Evolutionary conservation across 2,888 invertebrate genomes (phyloP).

Genomic region (Ditylenchus weischeri): DNA sequence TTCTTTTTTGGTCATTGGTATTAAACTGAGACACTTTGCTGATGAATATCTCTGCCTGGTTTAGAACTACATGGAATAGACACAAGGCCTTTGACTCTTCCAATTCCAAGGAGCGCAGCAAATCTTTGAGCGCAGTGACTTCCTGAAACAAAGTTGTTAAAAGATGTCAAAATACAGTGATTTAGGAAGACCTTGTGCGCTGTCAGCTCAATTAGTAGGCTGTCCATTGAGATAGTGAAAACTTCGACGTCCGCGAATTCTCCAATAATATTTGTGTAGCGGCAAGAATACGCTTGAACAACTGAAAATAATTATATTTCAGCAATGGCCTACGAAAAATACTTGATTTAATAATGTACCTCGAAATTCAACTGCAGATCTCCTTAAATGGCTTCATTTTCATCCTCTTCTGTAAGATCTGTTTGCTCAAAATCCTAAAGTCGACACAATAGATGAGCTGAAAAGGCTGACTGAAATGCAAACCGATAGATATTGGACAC

Average conservation of each 20-base stretch:
- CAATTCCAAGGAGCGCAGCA: conserved; percentile 47
- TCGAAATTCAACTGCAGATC: conserved; percentile 3
- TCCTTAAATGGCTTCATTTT: conserved; percentile 2
- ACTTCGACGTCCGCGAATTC: too few species aligned
- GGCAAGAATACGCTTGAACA: conserved; percentile 43
- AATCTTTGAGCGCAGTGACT: conserved; percentile 41
- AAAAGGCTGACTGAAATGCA: too few species aligned
- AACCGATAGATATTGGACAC: too few species aligned
- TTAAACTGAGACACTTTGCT: conserved; percentile 9
- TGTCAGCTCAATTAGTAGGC: conserved; percentile 51
- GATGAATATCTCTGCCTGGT: conserved; percentile 34
- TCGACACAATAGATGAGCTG: too few species aligned
- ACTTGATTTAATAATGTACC: neutral
- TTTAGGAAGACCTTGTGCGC: too few species aligned
- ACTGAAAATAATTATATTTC: conserved; percentile 25
- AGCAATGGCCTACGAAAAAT: conserved; percentile 6
- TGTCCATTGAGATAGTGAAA: conserved; percentile 55
- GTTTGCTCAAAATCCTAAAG: too few species aligned
- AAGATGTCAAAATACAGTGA: too few species aligned
- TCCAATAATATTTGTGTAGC: conserved; percentile 53
- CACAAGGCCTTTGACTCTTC: conserved; percentile 53
- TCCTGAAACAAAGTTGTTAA: conserved; percentile 29
- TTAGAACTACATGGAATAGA: conserved; percentile 41
- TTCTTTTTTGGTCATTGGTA: conserved; percentile 37
- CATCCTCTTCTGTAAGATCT: neutral